These are phyloP conservation scores for Hystrix cristata DNA, from an alignment of 2,113 vertebrate genomes.

Conservation along the genomic window DNA sequence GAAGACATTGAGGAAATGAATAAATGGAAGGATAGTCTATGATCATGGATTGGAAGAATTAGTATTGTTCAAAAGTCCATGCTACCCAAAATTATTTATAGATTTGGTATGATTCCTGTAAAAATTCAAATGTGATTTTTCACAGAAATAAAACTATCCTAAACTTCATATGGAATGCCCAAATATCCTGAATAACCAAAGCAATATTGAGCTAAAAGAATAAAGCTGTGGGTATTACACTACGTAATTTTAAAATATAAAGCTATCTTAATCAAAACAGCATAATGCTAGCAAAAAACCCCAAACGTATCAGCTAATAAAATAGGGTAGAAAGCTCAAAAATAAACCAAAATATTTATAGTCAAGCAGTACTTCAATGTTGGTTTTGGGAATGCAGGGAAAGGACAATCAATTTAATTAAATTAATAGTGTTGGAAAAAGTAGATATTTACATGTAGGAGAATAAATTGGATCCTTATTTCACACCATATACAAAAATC, in stretches of 20 bases:
- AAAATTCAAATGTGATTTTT: neutral
- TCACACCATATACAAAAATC: neutral
- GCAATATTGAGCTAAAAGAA: neutral
- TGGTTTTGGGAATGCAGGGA: neutral
- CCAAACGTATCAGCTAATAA: neutral
- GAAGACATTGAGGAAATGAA: neutral
- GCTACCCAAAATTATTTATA: neutral
- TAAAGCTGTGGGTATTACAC: neutral
- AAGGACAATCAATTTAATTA: neutral
- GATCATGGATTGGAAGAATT: neutral
- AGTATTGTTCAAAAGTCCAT: neutral
- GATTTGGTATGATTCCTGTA: neutral
- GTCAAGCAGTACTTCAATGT: neutral
- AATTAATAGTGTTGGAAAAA: neutral
- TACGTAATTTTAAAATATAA: neutral
- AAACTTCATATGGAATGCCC: neutral
- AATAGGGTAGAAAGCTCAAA: neutral
- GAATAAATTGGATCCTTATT: neutral
- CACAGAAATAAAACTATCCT: neutral
- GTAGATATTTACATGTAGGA: neutral
- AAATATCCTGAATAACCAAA: neutral
- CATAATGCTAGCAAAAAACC: neutral
- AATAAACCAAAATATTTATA: neutral
- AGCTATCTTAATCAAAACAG: neutral
- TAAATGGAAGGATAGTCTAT: neutral